These are phyloP conservation scores for Pomatostomus ruficeps DNA, from an alignment of 2,113 vertebrate species.

Conservation along the genomic window DNA sequence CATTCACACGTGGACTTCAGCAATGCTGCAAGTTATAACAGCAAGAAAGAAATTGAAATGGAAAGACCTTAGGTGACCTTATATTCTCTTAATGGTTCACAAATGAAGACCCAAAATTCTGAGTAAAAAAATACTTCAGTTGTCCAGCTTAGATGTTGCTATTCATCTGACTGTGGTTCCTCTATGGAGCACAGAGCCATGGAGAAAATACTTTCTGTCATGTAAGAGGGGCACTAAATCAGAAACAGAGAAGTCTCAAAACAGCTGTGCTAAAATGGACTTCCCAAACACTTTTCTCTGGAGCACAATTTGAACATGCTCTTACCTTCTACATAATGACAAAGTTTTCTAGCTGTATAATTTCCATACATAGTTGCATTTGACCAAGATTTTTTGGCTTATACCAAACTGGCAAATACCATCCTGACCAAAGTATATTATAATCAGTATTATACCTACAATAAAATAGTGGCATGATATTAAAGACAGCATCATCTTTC, in stretches of 20 bases:
- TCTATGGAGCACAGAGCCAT: background rate
- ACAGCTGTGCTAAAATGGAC: background rate
- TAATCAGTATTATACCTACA: background rate
- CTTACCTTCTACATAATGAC: background rate
- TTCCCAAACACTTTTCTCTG: background rate
- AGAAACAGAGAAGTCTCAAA: background rate
- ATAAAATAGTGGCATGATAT: background rate
- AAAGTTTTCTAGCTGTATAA: background rate
- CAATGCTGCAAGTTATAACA: background rate
- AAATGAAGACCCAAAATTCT: background rate
- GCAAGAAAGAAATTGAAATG: background rate
- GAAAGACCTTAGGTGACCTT: background rate
- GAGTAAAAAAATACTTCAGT: slow-evolving; percentile 15
- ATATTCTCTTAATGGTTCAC: background rate
- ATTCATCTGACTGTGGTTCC: background rate
- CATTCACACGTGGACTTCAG: background rate
- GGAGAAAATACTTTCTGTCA: background rate
- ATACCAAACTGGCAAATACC: background rate
- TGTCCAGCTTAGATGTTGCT: slow-evolving; percentile 1
- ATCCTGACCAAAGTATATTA: background rate
- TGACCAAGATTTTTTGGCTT: slow-evolving; percentile 15
- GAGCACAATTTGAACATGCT: background rate
- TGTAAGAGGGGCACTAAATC: background rate
- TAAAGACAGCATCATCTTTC: background rate
- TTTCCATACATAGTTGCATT: background rate